Evolutionary conservation across 2,797 vertebrate species (phyloP).

Genomic region (Enteromius unitaeniatus): DNA sequence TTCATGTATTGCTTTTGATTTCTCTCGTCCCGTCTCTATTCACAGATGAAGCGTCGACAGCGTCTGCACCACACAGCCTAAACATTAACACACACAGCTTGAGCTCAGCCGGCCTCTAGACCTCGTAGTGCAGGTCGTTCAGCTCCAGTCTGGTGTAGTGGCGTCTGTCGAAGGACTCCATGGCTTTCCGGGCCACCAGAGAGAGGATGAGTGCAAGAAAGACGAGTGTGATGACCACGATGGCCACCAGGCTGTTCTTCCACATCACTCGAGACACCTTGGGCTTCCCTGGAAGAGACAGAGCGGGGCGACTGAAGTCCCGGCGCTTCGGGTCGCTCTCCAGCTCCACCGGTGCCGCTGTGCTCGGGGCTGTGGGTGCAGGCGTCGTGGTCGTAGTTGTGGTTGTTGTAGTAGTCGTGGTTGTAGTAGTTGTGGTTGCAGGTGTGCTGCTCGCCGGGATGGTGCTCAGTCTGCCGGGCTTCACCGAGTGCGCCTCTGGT

Average conservation of each 20-base stretch:
- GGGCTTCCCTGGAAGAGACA: conserved; percentile 33
- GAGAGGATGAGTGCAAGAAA: conserved; percentile 80
- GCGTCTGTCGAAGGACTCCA: conserved; percentile 85
- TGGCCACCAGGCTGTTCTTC: conserved; percentile 82
- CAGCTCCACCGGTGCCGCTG: conserved; percentile 26
- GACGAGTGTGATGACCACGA: conserved; percentile 84
- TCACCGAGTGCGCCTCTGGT: conserved; percentile 62
- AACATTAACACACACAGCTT: conserved; percentile 34
- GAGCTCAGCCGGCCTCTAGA: conserved; percentile 68
- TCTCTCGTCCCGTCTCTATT: not conserved
- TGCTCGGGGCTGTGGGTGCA: conserved; percentile 34
- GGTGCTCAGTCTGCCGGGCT: not conserved
- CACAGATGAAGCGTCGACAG: conserved; percentile 2
- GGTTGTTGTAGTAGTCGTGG: conserved; percentile 39
- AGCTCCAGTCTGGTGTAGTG: conserved; percentile 93
- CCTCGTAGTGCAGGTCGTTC: conserved; percentile 91
- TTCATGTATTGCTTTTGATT: conserved; percentile 77
- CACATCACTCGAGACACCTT: conserved; percentile 62
- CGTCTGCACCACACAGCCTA: conserved; percentile 16
- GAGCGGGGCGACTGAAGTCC: not conserved
- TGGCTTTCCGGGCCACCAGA: conserved; percentile 82
- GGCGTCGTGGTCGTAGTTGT: not conserved
- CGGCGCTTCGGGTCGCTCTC: conserved; percentile 36
- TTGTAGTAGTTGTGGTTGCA: not conserved
- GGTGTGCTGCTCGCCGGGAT: conserved; percentile 34